These are phyloP conservation scores for Drosophila eugracilis DNA, from an alignment of 1,140 invertebrate genomes.

Conservation along the genomic window DNA sequence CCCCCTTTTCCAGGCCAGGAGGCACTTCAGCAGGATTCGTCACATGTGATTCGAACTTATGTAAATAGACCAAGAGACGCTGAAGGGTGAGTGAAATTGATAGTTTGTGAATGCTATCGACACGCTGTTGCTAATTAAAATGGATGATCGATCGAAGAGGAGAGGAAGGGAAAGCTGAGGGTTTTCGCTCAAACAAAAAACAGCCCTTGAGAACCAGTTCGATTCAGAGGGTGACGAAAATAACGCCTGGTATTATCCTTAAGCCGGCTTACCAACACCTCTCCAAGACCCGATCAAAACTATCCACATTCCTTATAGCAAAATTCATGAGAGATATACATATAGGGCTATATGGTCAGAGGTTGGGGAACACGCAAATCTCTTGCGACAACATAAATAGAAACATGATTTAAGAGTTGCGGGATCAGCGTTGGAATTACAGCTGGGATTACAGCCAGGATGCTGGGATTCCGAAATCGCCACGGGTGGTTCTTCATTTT, in stretches of 20 bases:
- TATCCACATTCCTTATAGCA: conserved; percentile 15
- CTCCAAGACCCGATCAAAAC: conserved; percentile 26
- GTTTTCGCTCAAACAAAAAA: conserved; percentile 42
- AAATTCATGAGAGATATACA: conserved; percentile 22
- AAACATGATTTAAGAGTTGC: conserved; percentile 81
- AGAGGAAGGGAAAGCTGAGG: conserved; percentile 37
- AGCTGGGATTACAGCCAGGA: conserved; percentile 78
- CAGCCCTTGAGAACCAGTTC: conserved; percentile 74
- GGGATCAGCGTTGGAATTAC: conserved; percentile 80
- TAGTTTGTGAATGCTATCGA: conserved; percentile 81
- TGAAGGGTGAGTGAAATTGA: conserved; percentile 70
- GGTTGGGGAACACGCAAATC: conserved; percentile 69
- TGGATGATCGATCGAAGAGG: conserved; percentile 73
- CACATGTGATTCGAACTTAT: conserved; percentile 72
- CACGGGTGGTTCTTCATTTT: conserved; percentile 68
- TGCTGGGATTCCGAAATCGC: conserved; percentile 54
- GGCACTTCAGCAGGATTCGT: conserved; percentile 78
- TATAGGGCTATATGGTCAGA: conserved; percentile 9
- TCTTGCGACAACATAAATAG: conserved; percentile 84
- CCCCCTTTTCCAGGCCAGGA: conserved; percentile 30
- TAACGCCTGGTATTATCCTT: conserved; percentile 48
- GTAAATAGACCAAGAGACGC: conserved; percentile 60
- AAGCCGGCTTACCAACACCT: conserved; percentile 77
- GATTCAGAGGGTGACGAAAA: conserved; percentile 20
- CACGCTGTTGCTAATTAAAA: conserved; percentile 84